Evolutionary conservation across 1,140 invertebrate species (phyloP), one percentile per base, ranked within the genome.

Genomic region (Drosophila sucinea): DNA sequence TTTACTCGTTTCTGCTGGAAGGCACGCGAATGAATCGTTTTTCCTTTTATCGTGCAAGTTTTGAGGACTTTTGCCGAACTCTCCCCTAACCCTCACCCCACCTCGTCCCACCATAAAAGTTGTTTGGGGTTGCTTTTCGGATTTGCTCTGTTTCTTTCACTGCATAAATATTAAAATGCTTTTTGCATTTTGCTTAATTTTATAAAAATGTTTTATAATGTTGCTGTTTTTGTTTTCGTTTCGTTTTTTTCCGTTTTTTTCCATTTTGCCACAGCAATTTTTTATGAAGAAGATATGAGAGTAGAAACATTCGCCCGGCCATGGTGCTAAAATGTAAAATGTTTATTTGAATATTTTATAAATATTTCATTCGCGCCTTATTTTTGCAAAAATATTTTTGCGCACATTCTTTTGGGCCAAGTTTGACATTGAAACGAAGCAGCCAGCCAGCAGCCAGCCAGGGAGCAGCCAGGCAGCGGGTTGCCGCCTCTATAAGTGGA

Each of bases 311-410:
- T 81, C 77, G 17, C 73, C 68, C 55, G 54, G 63, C 63, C 60
- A 44, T 61, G 70, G 77, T 72, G 68, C 75, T 76, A 75, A 82
- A 82, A 82, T 71, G 76, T 72, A 73, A 83, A 90, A 81, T 75
- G 79, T 65, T 90, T 83, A 77, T 87, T 90, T 90, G 77, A 84
- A 90, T 90, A 84, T 87, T 87, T 90, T 87, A 90, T 90, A 84
- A 73, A 90, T 90, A 81, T 90, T 90, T 87, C 82, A 90, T 90
- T 90, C 80, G 80, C 87, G 82, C 87, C 79, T 86, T 87, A 77
- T 86, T 90, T 17, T 90, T 67, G 67, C 82, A 79, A 86, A 64
- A 86, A 83, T 77, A 87, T 83, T 84, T 87, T 90, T 79, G 73
- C 77, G 79, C 86, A 85, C 86, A 81, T 90, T 83, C 71, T 70